Base-by-base conservation (phyloP, 1,140 invertebrate species). In the Panulirus ornatus region DNA sequence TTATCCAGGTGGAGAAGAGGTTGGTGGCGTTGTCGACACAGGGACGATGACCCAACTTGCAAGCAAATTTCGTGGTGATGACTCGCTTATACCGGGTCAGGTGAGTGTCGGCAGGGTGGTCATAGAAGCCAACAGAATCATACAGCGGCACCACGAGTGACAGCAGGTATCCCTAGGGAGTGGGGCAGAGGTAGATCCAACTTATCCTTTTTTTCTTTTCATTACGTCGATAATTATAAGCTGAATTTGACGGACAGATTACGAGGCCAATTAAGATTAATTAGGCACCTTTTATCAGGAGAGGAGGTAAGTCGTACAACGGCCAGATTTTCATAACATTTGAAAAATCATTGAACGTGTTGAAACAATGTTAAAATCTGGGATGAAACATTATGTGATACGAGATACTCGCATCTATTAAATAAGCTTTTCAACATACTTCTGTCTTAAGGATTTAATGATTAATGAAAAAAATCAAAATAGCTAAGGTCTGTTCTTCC, bases 21-120 rank as follows among this genome's bases (percentile, higher is more conserved):
- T 58, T 8, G 2, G 16, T 19, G 1, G 93, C 93, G 38, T 93
- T 88, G 3, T 85, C 76, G 14, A 93, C 82, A 89, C 94, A 94
- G 30, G 92, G 92, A n/a, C 75, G n/a, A 66, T 91, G 87, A 34
- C 66, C 92, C 51, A 92, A 22, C 27, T 34, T 70, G 83, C 92
- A 92, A 2, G 91, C 92, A 85, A 90, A 92, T 0, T 34, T 9
- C 1, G 92, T 44, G 19, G 84, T 63, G 27, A 51, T 66, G 1
- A 73, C 83, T 44, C 92, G 58, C 22, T 91, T 90, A 36, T 85
- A 47, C 47, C 89, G 90, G 9, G 93, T 91, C 70, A 93, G 58
- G 70, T 92, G 92, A 3, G 88, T 58, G 66, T 93, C 92, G 19
- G 27, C 38, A 34, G 75, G 14, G n/a, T 84, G 87, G 76, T 91